Conservation (phyloP, 35 echinoderm and acorn worm species). For the Apostichopus japonicus region DNA sequence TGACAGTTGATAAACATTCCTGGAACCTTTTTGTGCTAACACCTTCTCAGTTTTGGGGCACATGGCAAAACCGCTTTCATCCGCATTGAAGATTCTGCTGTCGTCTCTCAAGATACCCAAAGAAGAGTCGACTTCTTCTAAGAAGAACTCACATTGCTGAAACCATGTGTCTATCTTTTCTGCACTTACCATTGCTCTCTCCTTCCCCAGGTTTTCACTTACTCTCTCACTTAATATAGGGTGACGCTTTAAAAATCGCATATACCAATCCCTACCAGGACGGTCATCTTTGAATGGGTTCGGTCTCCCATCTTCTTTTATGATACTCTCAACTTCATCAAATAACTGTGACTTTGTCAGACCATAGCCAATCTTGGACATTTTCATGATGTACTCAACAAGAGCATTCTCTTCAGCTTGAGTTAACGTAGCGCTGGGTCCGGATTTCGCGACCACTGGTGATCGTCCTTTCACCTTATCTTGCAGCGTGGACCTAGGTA, state of each 20-base stretch:
- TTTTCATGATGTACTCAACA: neutral
- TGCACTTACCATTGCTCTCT: constrained; percentile 5
- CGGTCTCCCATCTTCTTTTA: neutral
- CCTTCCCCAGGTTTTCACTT: constrained; percentile 15
- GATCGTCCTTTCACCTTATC: neutral
- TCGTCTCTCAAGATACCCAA: no score
- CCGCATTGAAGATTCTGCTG: constrained; percentile 60
- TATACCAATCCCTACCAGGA: constrained; percentile 3
- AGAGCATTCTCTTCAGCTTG: neutral
- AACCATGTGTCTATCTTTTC: constrained; percentile 33
- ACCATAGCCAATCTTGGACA: neutral
- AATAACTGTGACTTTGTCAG: neutral
- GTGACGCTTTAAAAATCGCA: neutral
- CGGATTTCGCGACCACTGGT: neutral
- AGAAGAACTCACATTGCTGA: neutral
- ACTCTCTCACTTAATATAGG: neutral
- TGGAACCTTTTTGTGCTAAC: constrained; percentile 46
- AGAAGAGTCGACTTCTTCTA: neutral
- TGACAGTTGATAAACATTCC: constrained; percentile 29
- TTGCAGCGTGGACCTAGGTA: neutral
- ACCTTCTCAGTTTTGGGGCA: constrained; percentile 58
- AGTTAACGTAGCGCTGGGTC: neutral
- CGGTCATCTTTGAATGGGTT: neutral
- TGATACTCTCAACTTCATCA: neutral
- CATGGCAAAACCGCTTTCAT: constrained; percentile 68